Base-by-base conservation (phyloP, 2,888 invertebrate species). In the Xestia xanthographa region DNA sequence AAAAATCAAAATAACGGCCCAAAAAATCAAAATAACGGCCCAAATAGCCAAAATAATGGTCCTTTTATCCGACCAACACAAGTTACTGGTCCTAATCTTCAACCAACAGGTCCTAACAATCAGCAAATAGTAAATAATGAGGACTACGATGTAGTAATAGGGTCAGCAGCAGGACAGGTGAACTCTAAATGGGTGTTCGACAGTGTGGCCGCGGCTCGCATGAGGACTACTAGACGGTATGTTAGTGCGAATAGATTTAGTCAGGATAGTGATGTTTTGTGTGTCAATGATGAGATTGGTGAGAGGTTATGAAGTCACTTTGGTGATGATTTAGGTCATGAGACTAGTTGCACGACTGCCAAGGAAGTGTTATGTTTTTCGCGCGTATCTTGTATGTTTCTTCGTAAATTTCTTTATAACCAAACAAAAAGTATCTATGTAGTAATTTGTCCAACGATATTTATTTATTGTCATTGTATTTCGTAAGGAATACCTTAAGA, bases 181-280 rank as follows among this genome's bases (percentile, higher is more conserved):
- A 87, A 87, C 53, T 94, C 94, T 0, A 95, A 93, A 62, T 96
- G 96, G 96, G 95, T 96, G 45, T 96, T 95, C 75, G 96, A 96
- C 63, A 95, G 96, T 69, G 93, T 95, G 0, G 93, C 94, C 0
- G 91, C 93, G 0, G 93, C 91, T 0, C 89, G 95, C 2, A 93
- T 95, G 92, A 90, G 95, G 22, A 95, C 92, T 0, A 92, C 92
- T 0, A 87, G 95, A 56, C 85, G 93, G 34, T 95, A 95, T 84
- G 29, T 93, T 0, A 91, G 91, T 77, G 86, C 79, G 71, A 83
- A 80, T 11, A 79, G 68, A 73, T 76, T 76, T 11, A 75, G 38
- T 58, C 67, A 84, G 2, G 56, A 60, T 0, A 80, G 65, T 66
- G 69, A 71, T 12, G 29, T 62, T n/a, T 72, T 62, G 11, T 60